phyloP scores from a whole-genome alignment of 2,888 invertebrate species.

The Pyrocoelia pectoralis region DNA sequence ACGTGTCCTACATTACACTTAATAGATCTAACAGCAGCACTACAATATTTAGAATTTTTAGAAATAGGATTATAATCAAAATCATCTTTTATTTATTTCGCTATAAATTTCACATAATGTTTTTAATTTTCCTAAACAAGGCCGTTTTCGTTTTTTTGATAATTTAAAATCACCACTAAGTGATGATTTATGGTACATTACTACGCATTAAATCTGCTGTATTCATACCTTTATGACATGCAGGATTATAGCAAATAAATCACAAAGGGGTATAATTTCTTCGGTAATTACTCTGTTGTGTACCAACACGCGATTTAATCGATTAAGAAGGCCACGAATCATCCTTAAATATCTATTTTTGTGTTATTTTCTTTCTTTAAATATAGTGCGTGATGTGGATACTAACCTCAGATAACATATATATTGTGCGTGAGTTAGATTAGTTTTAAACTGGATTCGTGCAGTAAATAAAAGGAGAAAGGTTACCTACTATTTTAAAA shows the following conservation, averaged over 20 bases:
- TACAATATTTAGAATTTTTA: too few relatives aligned
- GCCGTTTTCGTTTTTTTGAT: background rate
- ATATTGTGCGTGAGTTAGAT: conserved; percentile 15
- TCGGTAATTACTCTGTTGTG: background rate
- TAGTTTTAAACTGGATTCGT: conserved; percentile 14
- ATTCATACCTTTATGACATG: conserved; percentile 2
- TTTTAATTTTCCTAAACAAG: too few relatives aligned
- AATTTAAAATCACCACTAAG: background rate
- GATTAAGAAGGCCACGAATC: background rate
- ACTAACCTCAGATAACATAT: conserved; percentile 21
- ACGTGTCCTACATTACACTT: too few relatives aligned
- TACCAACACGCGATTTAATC: background rate
- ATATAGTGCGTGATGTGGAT: conserved; percentile 12
- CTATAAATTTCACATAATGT: too few relatives aligned
- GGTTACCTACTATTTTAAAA: background rate
- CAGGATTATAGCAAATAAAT: conserved; percentile 1
- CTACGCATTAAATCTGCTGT: background rate
- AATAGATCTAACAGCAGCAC: too few relatives aligned
- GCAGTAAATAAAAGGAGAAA: conserved; percentile 12
- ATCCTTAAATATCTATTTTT: background rate
- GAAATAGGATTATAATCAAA: too few relatives aligned
- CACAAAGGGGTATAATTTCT: conserved; percentile 1
- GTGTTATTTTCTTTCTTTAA: background rate
- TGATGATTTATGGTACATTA: background rate
- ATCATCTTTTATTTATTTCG: too few relatives aligned